Evolutionary conservation across 2,888 invertebrate species (phyloP).

Genomic region (Tetrapedia diversipes): DNA sequence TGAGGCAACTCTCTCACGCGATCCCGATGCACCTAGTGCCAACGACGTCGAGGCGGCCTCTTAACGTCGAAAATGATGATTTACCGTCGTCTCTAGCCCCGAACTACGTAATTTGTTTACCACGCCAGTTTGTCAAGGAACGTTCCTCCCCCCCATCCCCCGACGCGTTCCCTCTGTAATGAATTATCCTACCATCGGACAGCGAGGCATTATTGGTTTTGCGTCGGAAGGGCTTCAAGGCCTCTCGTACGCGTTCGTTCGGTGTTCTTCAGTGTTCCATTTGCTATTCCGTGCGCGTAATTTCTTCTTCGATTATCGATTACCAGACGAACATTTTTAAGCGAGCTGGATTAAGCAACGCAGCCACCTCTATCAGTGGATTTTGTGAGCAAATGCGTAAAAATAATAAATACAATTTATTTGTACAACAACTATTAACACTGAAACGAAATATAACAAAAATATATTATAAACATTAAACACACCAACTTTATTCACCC

Average conservation of each 20-base stretch:
- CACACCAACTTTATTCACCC: too few species aligned
- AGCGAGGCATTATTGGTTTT: conserved; percentile 23
- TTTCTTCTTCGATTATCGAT: not conserved
- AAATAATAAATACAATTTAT: too few species aligned
- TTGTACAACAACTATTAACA: too few species aligned
- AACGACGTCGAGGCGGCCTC: conserved; percentile 25
- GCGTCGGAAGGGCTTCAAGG: not conserved
- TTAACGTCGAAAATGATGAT: conserved; percentile 61
- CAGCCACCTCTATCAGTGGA: too few species aligned
- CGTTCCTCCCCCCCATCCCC: not conserved
- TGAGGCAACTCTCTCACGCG: conserved; percentile 61
- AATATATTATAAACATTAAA: too few species aligned
- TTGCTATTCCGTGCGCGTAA: not conserved
- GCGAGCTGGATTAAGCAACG: not conserved
- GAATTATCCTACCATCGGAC: conserved; percentile 28
- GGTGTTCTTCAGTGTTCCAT: not conserved
- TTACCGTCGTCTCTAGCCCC: conserved; percentile 43
- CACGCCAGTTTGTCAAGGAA: conserved; percentile 35
- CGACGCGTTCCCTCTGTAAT: conserved; percentile 7
- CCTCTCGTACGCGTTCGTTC: too few species aligned
- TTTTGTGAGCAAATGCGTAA: too few species aligned
- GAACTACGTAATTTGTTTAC: conserved; percentile 44
- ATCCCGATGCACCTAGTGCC: conserved; percentile 25
- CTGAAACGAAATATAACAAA: too few species aligned
- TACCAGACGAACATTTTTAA: not conserved